Evolutionary conservation across 2,113 vertebrate genomes (phyloP).

Genomic region (Motacilla tschutschensis): DNA sequence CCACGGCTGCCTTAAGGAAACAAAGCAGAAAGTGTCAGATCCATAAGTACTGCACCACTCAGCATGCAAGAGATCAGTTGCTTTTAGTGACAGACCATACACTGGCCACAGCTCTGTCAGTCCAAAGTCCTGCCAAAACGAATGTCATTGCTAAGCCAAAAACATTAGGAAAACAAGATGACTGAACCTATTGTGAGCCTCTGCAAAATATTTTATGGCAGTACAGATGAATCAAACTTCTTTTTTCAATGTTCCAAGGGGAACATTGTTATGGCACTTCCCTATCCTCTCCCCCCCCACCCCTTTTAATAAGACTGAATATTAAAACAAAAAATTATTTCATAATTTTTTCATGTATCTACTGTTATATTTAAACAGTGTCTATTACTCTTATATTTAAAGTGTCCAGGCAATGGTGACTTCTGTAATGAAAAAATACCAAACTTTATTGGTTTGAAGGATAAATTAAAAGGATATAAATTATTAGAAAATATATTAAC

Average conservation of each 20-base stretch:
- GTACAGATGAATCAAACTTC: neutral
- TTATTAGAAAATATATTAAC: neutral
- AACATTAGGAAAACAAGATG: neutral
- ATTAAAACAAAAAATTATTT: neutral
- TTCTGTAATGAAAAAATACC: neutral
- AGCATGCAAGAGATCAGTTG: neutral
- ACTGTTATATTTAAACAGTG: neutral
- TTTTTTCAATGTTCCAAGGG: neutral
- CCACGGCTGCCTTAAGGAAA: neutral
- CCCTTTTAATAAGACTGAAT: neutral
- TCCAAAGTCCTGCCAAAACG: neutral
- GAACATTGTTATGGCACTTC: neutral
- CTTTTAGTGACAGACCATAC: neutral
- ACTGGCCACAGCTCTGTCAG: neutral
- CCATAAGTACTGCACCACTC: rapidly evolving
- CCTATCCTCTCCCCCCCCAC: too few species aligned
- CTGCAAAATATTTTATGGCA: neutral
- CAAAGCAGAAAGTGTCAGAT: neutral
- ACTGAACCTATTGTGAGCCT: neutral
- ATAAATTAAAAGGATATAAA: neutral
- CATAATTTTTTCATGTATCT: rapidly evolving
- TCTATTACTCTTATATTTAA: neutral
- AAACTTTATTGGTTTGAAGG: neutral
- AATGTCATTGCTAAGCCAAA: neutral
- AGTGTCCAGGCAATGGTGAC: neutral